These are phyloP conservation scores for Entomobrya multifasciata DNA, from an alignment of 2,888 invertebrate species.

Conservation along the genomic window DNA sequence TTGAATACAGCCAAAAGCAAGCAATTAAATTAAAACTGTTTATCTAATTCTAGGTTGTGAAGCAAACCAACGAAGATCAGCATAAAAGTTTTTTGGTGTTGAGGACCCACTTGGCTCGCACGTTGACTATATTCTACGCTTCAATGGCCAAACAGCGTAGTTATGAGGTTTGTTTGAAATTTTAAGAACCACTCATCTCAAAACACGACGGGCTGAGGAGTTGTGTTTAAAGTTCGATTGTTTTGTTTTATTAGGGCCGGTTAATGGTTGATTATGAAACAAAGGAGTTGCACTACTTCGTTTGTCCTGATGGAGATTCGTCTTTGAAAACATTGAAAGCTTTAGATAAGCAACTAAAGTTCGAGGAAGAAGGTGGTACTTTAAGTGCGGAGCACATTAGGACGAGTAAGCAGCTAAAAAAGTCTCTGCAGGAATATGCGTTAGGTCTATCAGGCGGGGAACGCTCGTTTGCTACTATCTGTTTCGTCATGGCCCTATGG, in stretches of 20 bases:
- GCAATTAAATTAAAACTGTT: neutral
- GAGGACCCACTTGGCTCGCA: constrained; percentile 33
- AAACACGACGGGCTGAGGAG: too few species aligned
- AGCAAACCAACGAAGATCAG: neutral
- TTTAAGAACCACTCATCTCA: too few species aligned
- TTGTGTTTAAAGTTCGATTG: neutral
- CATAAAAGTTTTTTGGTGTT: constrained; percentile 8
- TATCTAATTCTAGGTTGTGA: neutral
- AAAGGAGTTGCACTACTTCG: constrained; percentile 72
- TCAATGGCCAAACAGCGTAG: constrained; percentile 69
- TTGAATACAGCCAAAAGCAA: neutral
- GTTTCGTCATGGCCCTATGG: constrained; percentile 96
- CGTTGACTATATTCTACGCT: constrained; percentile 45
- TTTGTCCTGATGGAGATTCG: constrained; percentile 74
- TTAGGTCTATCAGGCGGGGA: constrained; percentile 93
- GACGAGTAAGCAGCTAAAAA: constrained; percentile 51
- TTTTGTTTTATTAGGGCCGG: constrained; percentile 66
- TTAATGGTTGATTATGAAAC: constrained; percentile 63
- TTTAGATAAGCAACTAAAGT: constrained; percentile 41
- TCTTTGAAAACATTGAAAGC: constrained; percentile 51
- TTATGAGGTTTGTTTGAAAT: constrained; percentile 64
- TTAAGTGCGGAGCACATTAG: constrained; percentile 5
- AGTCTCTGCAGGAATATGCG: constrained; percentile 73
- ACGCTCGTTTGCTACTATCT: constrained; percentile 96
- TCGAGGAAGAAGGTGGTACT: neutral